phyloP scores from a whole-genome alignment of 1,140 invertebrate species.

The Drosophila albomicans region DNA sequence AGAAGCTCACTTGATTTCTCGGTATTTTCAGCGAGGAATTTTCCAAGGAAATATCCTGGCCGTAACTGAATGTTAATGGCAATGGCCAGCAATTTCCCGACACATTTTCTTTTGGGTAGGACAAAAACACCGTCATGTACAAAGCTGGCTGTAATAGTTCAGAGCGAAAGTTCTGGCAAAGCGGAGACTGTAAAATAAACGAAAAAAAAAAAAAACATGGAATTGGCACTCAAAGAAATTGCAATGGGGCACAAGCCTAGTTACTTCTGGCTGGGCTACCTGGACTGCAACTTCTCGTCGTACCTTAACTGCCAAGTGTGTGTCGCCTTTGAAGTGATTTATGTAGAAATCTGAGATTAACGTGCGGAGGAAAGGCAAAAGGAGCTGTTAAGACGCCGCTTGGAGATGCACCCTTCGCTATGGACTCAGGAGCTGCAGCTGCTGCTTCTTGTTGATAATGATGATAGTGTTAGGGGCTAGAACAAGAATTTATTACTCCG shows the following conservation, averaged over 20 bases:
- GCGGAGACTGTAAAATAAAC: conserved; percentile 49
- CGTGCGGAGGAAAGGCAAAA: conserved; percentile 34
- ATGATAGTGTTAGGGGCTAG: conserved; percentile 64
- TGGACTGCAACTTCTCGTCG: not conserved
- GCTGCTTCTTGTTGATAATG: conserved; percentile 62
- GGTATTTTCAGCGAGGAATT: conserved; percentile 3
- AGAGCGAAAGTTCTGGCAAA: conserved; percentile 21
- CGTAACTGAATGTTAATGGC: conserved; percentile 53
- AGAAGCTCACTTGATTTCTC: not conserved
- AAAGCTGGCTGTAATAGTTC: conserved; percentile 37
- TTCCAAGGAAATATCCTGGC: not conserved
- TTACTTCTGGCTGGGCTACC: conserved; percentile 21
- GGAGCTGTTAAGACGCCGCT: conserved; percentile 15
- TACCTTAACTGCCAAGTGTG: conserved; percentile 47
- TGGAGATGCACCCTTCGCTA: conserved; percentile 47
- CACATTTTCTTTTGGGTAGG: conserved; percentile 48
- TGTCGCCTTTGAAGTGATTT: conserved; percentile 81
- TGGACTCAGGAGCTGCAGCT: conserved; percentile 8
- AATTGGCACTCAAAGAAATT: conserved; percentile 80
- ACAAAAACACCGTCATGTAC: conserved; percentile 26
- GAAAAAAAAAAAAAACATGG: conserved; percentile 28
- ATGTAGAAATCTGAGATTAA: conserved; percentile 80
- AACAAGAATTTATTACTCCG: conserved; percentile 72
- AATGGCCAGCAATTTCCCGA: conserved; percentile 66
- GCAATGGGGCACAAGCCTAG: conserved; percentile 51